Conservation (phyloP, 2,113 vertebrate species). For the Oncorhynchus gorbuscha region DNA sequence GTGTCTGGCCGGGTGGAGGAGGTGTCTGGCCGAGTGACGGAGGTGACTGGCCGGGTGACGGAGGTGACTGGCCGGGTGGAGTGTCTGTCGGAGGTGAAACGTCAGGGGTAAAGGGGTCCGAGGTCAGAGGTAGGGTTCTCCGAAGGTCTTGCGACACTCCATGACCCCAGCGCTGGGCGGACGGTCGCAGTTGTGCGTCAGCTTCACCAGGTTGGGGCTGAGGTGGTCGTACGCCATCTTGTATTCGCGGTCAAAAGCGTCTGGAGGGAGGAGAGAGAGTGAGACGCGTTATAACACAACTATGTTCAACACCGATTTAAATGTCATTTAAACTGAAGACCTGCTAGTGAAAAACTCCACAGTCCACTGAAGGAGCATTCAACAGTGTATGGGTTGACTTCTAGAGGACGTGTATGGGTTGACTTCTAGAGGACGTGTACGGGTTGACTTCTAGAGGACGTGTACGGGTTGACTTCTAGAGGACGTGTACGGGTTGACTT, state of each 20-base stretch:
- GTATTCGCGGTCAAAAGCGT: constrained; percentile 96
- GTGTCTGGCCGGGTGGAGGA: no score
- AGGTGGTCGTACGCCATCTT: constrained; percentile 94
- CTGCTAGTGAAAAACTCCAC: no score
- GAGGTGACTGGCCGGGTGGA: no score
- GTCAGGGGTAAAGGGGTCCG: not conserved
- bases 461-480: not conserved
- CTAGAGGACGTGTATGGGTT: not conserved
- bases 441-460: no score
- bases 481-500: not conserved
- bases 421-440: not conserved
- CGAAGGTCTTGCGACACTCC: constrained; percentile 93
- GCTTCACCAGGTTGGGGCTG: constrained; percentile 87
- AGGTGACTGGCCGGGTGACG: no score
- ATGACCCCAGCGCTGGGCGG: constrained; percentile 92
- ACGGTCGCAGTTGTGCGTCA: constrained; percentile 92
- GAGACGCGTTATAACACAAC: not conserved
- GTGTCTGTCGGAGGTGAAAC: not conserved
- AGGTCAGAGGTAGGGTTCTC: constrained; percentile 90
- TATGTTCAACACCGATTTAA: no score
- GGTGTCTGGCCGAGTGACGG: no score
- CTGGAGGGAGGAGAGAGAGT: constrained; percentile 60
- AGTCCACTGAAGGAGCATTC: not conserved
- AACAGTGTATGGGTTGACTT: not conserved
- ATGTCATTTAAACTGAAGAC: no score